Percentiles rank a stretch among this genome's conserved stretches.
Evolutionary conservation across 2,113 vertebrate species (phyloP).

Genomic region (Dissostichus mawsoni): DNA sequence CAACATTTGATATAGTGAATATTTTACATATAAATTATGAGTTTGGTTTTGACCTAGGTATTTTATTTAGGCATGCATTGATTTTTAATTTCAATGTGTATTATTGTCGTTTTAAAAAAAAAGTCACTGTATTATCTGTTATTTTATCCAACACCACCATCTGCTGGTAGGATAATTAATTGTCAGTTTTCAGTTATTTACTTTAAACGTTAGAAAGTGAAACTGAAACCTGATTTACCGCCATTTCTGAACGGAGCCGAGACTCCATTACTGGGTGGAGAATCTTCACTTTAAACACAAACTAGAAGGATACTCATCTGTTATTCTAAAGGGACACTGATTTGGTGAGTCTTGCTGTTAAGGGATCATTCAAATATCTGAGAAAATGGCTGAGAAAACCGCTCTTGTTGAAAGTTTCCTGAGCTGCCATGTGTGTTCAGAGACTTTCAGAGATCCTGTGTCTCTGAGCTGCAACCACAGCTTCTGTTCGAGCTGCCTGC

Average conservation of each 20-base stretch:
- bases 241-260: not conserved
- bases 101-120: not conserved
- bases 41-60: not conserved
- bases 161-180: not conserved
- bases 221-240: not conserved
- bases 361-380: not conserved
- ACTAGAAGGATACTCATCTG: not conserved
- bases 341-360: not conserved
- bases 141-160: not conserved
- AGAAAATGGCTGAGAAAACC: constrained; percentile 16
- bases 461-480: constrained; percentile 48
- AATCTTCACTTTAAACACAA: not conserved
- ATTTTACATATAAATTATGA: not conserved
- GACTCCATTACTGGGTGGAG: not conserved
- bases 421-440: constrained; percentile 55
- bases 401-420: not conserved
- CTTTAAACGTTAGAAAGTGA: not conserved
- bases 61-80: not conserved
- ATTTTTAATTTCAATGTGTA: not conserved
- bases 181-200: not conserved
- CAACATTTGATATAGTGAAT: not conserved
- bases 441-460: constrained; percentile 55
- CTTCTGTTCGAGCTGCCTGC: not conserved
- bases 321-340: not conserved
- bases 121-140: not conserved